Conservation (phyloP, 2,888 invertebrate species). For the Mesoligia furuncula region DNA sequence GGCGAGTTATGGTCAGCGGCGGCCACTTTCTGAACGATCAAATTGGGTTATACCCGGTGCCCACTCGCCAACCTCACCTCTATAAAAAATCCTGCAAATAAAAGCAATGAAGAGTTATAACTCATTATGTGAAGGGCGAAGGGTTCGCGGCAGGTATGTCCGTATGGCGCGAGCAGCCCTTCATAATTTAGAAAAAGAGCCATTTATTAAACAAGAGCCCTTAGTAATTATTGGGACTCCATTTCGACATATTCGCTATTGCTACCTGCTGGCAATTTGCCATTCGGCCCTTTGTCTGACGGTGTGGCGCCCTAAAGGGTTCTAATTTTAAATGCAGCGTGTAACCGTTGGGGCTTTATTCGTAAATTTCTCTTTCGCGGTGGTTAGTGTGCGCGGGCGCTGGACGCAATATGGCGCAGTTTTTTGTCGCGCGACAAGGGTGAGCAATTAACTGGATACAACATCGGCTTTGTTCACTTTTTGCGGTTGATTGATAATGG, state of each 20-base stretch:
- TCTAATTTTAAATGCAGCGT: conserved; percentile 90
- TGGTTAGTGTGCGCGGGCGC: conserved; percentile 85
- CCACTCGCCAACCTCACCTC: conserved; percentile 53
- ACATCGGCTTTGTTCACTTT: conserved; percentile 81
- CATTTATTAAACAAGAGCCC: conserved; percentile 90
- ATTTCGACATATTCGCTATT: conserved; percentile 89
- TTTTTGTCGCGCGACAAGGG: conserved; percentile 83
- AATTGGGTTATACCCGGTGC: conserved; percentile 43
- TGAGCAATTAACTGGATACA: conserved; percentile 87
- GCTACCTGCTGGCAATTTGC: conserved; percentile 90
- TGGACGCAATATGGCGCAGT: conserved; percentile 89
- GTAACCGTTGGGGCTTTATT: conserved; percentile 89
- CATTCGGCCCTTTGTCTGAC: conserved; percentile 89
- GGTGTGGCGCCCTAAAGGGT: conserved; percentile 91
- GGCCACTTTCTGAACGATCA: conserved; percentile 57
- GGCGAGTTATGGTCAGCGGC: conserved; percentile 54
- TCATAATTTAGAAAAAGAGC: conserved; percentile 89
- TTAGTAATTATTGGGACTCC: conserved; percentile 88
- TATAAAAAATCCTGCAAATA: conserved; percentile 77
- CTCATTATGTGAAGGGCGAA: conserved; percentile 82
- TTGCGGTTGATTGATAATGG: conserved; percentile 84
- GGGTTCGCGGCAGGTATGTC: conserved; percentile 88
- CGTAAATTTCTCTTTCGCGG: conserved; percentile 89
- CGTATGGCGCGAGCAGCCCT: conserved; percentile 89
- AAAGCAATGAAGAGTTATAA: conserved; percentile 80